Evolutionary conservation across 1,140 invertebrate genomes (phyloP), one percentile per base, ranked within the genome.

Genomic region (Brachionus rubens): DNA sequence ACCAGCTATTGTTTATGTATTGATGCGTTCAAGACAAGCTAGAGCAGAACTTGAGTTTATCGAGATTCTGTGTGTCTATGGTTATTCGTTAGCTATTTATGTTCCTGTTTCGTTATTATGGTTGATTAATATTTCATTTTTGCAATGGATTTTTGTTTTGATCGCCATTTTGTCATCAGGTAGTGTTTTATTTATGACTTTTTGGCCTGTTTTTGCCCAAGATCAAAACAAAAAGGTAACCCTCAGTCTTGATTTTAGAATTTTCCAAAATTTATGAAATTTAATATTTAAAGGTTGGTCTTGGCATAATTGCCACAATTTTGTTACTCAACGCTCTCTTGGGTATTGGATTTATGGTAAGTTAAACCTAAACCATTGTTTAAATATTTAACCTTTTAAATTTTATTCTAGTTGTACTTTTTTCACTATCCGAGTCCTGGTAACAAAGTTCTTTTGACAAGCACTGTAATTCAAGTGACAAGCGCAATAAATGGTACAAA

Each of bases 31-130:
- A 88, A 89, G 90, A 40, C 86, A 86, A 1, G 87, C 86, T 75
- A 84, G 88, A 6, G 88, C 89, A 28, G 79, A 87, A 86, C 62
- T 87, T 88, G 76, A 89, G 89, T 24, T 89, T 93, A 79, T 86
- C 95, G 77, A 87, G 87, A 79, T 87, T 96, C 87, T 97, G 78
- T 96, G 93, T 83, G 86, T 96, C 1, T 98, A 97, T 83, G 95
- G 95, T 14, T 98, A 98, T 83, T 96, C 93, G 0, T 84, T 98
- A 46, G 89, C 91, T 36, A 92, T 97, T 78, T 98, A 94, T 82
- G 90, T 98, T 80, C 94, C 94, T 7, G 90, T 95, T 4, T 92
- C 93, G n/a, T 89, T 96, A 79, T 84, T 97, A 5, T 96, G 93
- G 92, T 90, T 92, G 0, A 91, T 96, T 77, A 86, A 84, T 30